Evolutionary conservation across 1,140 invertebrate genomes (phyloP), one percentile per base, ranked within the genome.

Genomic region (Bradysia coprophila): DNA sequence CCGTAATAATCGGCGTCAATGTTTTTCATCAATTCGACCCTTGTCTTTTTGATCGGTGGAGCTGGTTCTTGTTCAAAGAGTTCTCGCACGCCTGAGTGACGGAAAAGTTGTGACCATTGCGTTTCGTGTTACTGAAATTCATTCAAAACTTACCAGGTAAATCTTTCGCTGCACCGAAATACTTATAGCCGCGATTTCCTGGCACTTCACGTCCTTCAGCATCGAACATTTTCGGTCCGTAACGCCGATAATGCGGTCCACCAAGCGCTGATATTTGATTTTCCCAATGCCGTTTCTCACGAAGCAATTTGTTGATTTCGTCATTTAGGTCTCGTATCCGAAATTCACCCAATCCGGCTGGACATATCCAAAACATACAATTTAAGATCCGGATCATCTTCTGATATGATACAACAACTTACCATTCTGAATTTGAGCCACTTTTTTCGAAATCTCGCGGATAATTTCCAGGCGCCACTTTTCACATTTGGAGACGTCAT

Each of bases 1-100:
- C 95, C 95, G 68, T 98, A 99, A 64, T 98, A 99, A 63, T 95
- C 89, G 1, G 92, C 91, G 67, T 97, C 92, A 18, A 98, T 90
- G 53, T 98, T 83, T 54, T 91, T 85, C 92, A 98, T 97, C 23
- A 99, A 65, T 63, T 98, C 95, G 1, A 87, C 90, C 41, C 93
- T 73, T 0, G 90, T 94, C 64, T 94, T 93, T 36, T 88, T 69
- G 1, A 85, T 81, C 1, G 84, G 79, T 18, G 80, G 75, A 6
- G 87, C 86, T 18, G 89, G 85, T 61, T 94, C 90, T 61, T 96
- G 87, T 61, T 97, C 89, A 68, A 99, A 99, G 10, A 99, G 60
- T 63, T 98, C 95, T 46, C 92, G 69, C 8, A 99, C 96, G 34
- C 96, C 83, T n/a, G n/a, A n/a, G n/a, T n/a, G n/a, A n/a, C n/a